These are phyloP conservation scores for Bugula neritina DNA, from an alignment of 2,888 invertebrate genomes.

Conservation along the genomic window DNA sequence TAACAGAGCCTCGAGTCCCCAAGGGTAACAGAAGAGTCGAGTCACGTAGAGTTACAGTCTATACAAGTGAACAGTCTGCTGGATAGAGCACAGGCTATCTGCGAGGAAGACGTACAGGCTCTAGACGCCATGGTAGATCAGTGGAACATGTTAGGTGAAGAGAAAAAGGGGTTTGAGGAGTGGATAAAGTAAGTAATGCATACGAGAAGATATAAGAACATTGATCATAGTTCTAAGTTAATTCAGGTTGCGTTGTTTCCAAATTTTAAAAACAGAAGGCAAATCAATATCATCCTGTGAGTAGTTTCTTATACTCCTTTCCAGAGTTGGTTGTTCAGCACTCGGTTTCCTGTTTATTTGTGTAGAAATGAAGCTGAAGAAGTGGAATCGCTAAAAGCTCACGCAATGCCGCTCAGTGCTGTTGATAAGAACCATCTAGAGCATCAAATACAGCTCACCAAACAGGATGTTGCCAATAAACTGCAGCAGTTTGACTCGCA, in stretches of 20 bases:
- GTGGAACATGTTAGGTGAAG: background rate
- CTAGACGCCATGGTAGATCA: background rate
- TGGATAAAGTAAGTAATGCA: constrained; percentile 4
- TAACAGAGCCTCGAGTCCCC: constrained; percentile 15
- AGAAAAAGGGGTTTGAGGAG: background rate
- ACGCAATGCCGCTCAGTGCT: constrained; percentile 6
- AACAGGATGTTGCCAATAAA: constrained; percentile 1
- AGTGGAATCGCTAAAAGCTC: background rate
- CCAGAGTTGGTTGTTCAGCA: too few species aligned
- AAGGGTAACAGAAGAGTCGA: background rate
- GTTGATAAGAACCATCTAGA: constrained; percentile 21
- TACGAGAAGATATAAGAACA: too few species aligned
- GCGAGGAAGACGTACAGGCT: constrained; percentile 3
- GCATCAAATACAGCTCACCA: constrained; percentile 11
- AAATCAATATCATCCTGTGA: too few species aligned
- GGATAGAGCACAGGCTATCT: background rate
- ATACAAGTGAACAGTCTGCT: constrained; percentile 1
- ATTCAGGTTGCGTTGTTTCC: too few species aligned
- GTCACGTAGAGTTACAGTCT: constrained; percentile 2
- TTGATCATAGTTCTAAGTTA: too few species aligned
- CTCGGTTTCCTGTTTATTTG: too few species aligned
- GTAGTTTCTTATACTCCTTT: too few species aligned
- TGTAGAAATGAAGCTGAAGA: constrained; percentile 1
- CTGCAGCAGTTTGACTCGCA: background rate
- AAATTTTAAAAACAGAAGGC: too few species aligned